Base-by-base conservation (phyloP, 1,140 invertebrate genomes). In the Lepidurus packardi region DNA sequence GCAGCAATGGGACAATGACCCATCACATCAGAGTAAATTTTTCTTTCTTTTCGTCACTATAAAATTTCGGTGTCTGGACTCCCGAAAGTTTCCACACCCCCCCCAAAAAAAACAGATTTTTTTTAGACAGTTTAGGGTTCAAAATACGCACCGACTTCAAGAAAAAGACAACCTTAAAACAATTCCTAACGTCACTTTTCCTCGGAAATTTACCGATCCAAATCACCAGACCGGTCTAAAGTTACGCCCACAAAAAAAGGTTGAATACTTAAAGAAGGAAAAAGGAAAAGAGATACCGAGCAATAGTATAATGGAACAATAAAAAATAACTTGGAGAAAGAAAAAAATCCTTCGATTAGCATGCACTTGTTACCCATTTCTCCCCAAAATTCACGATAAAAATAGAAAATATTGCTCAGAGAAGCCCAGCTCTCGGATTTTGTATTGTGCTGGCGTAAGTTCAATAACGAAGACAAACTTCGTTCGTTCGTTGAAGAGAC, bases 1-100 rank as follows among this genome's bases (percentile, higher is more conserved):
- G 53, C 53, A 65, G 53, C 53, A 65, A 65, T 65, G 53, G 53
- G 53, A 65, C 53, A 65, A 65, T 65, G 53, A 65, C 53, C 53
- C 53, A 21, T 21, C 53, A 65, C 53, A 65, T 65, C 53, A 3
- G 3, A 34, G 1, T 65, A 13, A n/a, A 65, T 65, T 65, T 65
- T 21, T 65, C 21, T 65, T 65, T 65, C 53, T 65, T 47, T 7
- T 65, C 13, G 16, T 65, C 53, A 65, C 16, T 11, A 65, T 65
- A n/a, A 13, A 65, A 65, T 9, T 4, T 21, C 45, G 10, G 45
- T 47, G 45, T 47, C 53, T 65, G 16, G 16, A 7, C 53, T 34
- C 53, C 21, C 8, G 53, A 65, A 13, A 65, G 53, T 1, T 65
- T 65, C 53, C 16, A 65, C 53, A 65, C 16, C 53, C 53, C 13